Conservation (phyloP, 1,140 invertebrate species). For the Drosophila rufa region DNA sequence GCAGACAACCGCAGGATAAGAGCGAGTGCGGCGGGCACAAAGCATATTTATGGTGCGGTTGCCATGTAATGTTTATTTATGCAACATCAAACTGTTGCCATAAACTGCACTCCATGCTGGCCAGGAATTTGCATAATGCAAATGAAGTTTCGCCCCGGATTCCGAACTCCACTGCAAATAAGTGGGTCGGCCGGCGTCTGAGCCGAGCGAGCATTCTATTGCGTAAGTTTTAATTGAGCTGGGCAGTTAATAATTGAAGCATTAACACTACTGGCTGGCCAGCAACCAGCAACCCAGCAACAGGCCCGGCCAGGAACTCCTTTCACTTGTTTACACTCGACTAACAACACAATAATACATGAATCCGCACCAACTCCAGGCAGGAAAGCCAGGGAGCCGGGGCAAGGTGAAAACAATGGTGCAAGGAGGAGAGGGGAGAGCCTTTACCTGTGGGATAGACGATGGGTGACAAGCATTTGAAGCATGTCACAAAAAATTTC, state of each 20-base stretch:
- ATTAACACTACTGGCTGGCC: slow-evolving; percentile 20
- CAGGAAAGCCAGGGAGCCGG: slow-evolving; percentile 2
- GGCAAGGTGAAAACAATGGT: slow-evolving; percentile 21
- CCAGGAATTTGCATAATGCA: slow-evolving; percentile 72
- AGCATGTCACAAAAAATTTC: slow-evolving; percentile 74
- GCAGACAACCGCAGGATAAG: slow-evolving; percentile 30
- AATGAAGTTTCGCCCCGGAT: slow-evolving; percentile 36
- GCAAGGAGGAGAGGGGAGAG: neutral
- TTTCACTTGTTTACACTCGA: slow-evolving; percentile 42
- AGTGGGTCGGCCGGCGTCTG: slow-evolving; percentile 12
- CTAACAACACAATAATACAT: slow-evolving; percentile 16
- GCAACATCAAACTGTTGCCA: slow-evolving; percentile 56
- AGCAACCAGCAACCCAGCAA: slow-evolving; percentile 46
- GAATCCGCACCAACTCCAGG: neutral
- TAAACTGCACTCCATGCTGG: slow-evolving; percentile 35
- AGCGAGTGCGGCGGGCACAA: slow-evolving; percentile 45
- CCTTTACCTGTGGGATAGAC: slow-evolving; percentile 26
- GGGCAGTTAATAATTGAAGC: slow-evolving; percentile 48
- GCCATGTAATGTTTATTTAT: slow-evolving; percentile 75
- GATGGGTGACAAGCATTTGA: slow-evolving; percentile 65
- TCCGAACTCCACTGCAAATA: slow-evolving; percentile 34
- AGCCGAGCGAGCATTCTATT: slow-evolving; percentile 27
- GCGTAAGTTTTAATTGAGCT: slow-evolving; percentile 60
- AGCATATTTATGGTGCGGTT: slow-evolving; percentile 72
- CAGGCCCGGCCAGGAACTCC: slow-evolving; percentile 23